A percentile compares a stretch with the other conserved stretches of the same genome.
Evolutionary conservation across 2,888 invertebrate species (phyloP).

Genomic region (Stegana nigrithorax): DNA sequence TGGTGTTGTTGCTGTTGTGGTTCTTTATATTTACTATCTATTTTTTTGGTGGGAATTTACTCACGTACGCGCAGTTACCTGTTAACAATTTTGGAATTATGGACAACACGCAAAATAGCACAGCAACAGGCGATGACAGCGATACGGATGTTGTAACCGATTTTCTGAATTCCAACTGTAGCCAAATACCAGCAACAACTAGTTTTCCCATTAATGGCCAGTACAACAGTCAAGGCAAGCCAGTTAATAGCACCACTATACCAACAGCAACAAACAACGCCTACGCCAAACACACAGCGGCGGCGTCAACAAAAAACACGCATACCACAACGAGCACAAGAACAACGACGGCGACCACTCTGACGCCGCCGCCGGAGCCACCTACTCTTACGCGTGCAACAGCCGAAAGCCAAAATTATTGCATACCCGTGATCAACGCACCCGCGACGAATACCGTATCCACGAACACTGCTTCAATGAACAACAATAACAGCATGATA

Average conservation of each 20-base stretch:
- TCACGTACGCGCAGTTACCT: not conserved
- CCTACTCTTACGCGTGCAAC: no score
- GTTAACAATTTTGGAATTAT: conserved; percentile 34
- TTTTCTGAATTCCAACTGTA: conserved; percentile 65
- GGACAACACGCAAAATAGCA: conserved; percentile 41
- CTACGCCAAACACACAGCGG: conserved; percentile 28
- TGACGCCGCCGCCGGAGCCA: conserved; percentile 23
- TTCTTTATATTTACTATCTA: conserved; percentile 60
- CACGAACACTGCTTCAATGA: no score
- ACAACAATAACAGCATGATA: conserved; percentile 70
- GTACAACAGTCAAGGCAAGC: conserved; percentile 12
- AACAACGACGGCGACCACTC: not conserved
- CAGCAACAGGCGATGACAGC: conserved; percentile 59
- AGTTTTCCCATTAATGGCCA: conserved; percentile 3
- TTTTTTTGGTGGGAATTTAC: conserved; percentile 18
- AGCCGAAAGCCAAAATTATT: conserved; percentile 58
- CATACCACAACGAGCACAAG: not conserved
- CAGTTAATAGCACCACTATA: conserved; percentile 6
- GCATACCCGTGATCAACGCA: conserved; percentile 64
- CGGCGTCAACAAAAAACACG: no score
- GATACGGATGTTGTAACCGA: conserved; percentile 68
- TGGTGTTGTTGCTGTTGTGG: conserved; percentile 30
- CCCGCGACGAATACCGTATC: conserved; percentile 43
- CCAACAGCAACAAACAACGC: conserved; percentile 26
- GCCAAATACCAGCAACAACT: conserved; percentile 10